Base-by-base conservation (phyloP, 2,113 vertebrate genomes). In the Epinephelus moara region DNA sequence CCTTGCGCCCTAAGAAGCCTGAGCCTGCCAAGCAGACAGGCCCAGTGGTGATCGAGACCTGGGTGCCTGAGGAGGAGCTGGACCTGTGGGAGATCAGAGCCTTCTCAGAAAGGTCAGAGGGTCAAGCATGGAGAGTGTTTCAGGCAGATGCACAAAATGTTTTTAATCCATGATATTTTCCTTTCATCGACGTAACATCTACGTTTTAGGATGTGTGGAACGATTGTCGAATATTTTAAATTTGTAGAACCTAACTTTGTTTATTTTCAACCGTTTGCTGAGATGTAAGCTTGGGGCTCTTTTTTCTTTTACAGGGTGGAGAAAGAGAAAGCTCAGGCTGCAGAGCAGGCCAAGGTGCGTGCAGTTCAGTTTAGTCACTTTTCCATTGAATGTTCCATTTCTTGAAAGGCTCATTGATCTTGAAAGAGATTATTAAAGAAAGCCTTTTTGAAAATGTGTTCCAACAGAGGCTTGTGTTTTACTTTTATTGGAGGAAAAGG, bases 31-130 rank as follows among this genome's bases (percentile, higher is more conserved):
- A 99, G 93, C 98, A 99, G 92, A 99, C 98, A 0, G 98, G 98
- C 49, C 98, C 98, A n/a, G 97, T 99, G 83, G 96, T 99, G 88
- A 98, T 99, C 7, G 98, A 99, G 94, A 99, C 97, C 40, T 99
- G 98, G 98, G 97, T 99, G 52, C 95, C 98, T 10, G 98, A 99
- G 90, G 98, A 99, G 86, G 98, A 99, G 61, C 94, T 99, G 93
- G 98, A 99, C 71, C 96, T 99, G 12, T 99, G 98, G 98, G 98
- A 99, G 95, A 99, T 99, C 88, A 96, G 98, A 94, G 98, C 98
- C 64, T 99, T 99, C 96, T 97, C 98, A 80, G 98, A 99, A 95
- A 98, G 98, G 98, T 99, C 82, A 82, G 74, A 27, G 21, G 12
- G 45, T 78, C 52, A 13, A 11, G 33, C 21, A 70, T 6, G 45